Conservation (phyloP, 1,140 invertebrate genomes). For the Drosophila albomicans region DNA sequence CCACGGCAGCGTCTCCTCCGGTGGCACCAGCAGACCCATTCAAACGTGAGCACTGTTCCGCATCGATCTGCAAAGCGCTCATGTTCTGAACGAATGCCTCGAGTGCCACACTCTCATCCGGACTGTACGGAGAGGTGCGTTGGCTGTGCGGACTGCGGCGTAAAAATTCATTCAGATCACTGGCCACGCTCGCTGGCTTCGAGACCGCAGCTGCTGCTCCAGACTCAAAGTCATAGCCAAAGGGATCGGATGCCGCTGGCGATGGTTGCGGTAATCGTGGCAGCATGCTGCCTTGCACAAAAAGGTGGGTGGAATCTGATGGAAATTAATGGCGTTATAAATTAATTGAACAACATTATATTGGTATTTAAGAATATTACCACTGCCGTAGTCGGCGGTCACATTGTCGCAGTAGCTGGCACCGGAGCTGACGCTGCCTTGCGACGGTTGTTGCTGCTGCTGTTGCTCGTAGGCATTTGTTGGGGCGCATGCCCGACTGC, state of each 20-base stretch:
- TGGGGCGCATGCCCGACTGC: conserved; percentile 55
- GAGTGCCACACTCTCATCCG: conserved; percentile 72
- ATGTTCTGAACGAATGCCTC: conserved; percentile 82
- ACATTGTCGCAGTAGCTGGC: conserved; percentile 68
- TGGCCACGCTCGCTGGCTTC: conserved; percentile 64
- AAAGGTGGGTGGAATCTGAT: conserved; percentile 63
- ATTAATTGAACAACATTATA: background rate
- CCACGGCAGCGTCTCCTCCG: conserved; percentile 44
- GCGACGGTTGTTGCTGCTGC: conserved; percentile 45
- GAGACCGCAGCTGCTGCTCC: conserved; percentile 39
- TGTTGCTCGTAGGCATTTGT: conserved; percentile 60
- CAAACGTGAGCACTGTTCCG: conserved; percentile 72
- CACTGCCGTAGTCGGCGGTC: conserved; percentile 68
- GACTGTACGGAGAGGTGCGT: conserved; percentile 76
- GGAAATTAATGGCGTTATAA: background rate
- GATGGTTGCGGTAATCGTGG: conserved; percentile 64
- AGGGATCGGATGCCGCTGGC: conserved; percentile 56
- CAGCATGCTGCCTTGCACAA: conserved; percentile 67
- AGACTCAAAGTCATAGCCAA: conserved; percentile 73
- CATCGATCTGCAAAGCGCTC: conserved; percentile 75
- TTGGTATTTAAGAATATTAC: conserved; percentile 25
- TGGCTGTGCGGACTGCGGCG: conserved; percentile 76
- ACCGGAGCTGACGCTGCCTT: conserved; percentile 48
- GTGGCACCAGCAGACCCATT: conserved; percentile 60
- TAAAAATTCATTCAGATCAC: conserved; percentile 75